These are phyloP conservation scores for Halocynthia aurantium DNA, from an alignment of 23 tunicate genomes.

Conservation along the genomic window DNA sequence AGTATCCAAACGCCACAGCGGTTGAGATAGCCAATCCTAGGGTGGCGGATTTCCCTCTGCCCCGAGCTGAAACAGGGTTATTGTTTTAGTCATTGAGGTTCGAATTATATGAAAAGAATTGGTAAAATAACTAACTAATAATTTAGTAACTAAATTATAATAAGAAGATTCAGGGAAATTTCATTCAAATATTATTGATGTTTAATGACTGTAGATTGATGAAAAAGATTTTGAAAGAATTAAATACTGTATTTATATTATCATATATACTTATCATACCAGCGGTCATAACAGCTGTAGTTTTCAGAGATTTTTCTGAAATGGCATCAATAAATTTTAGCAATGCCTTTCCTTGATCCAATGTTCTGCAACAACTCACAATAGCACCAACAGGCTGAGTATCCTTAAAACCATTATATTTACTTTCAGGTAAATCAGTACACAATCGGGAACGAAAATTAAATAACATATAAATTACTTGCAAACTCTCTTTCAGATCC, in stretches of 20 bases:
- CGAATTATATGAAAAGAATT: too few relatives aligned
- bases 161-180: neutral
- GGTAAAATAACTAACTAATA: too few relatives aligned
- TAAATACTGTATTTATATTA: too few relatives aligned
- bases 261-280: conserved; percentile 19
- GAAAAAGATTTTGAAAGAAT: neutral
- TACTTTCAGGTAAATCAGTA: neutral
- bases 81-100: too few relatives aligned
- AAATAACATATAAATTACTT: conserved; percentile 16
- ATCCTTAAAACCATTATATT: conserved; percentile 38
- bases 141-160: too few relatives aligned
- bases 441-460: neutral
- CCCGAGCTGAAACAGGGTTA: conserved; percentile 49
- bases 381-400: conserved; percentile 79
- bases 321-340: conserved; percentile 84
- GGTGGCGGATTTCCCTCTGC: conserved; percentile 91
- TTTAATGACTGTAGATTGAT: neutral
- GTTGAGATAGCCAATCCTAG: conserved; percentile 79
- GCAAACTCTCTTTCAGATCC: conserved; percentile 69
- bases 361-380: conserved; percentile 73
- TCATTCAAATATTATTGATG: neutral
- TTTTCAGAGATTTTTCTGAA: conserved; percentile 62
- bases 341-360: conserved; percentile 85
- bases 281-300: conserved; percentile 86
- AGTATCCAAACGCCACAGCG: conserved; percentile 85